A percentile compares a stretch with the other conserved stretches of the same genome.
These are phyloP conservation scores for Echinops telfairi DNA, from an alignment of 2,113 vertebrate species.

Conservation along the genomic window DNA sequence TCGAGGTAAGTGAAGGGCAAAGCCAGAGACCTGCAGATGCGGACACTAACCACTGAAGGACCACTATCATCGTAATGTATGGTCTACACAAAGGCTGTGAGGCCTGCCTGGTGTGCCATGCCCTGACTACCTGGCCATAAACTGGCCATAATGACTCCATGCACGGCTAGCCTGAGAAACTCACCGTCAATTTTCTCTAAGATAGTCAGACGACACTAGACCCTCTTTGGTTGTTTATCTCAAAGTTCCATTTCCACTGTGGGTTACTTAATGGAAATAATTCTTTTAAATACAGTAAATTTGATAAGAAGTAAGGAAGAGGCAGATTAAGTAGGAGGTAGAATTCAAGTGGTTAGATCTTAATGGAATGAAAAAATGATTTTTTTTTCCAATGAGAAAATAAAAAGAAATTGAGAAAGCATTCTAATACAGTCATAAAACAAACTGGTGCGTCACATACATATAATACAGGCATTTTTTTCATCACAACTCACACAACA, in stretches of 20 bases:
- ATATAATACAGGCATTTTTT: not conserved
- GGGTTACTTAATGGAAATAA: conserved; percentile 56
- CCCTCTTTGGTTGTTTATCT: not conserved
- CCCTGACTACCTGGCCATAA: not conserved
- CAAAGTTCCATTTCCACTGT: not conserved
- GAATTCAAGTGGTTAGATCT: conserved; percentile 57
- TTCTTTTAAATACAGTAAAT: conserved; percentile 8
- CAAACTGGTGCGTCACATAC: not conserved
- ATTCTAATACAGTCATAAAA: conserved; percentile 43
- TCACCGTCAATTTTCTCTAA: not conserved
- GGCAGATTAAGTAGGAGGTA: conserved; percentile 25
- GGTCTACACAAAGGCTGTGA: not conserved
- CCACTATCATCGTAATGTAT: not conserved
- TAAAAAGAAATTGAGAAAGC: not conserved
- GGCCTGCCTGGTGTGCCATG: not conserved
- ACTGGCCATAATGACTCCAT: not conserved
- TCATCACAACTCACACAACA: conserved; percentile 2
- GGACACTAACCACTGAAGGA: not conserved
- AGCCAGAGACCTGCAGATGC: not conserved
- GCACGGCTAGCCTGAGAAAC: not conserved
- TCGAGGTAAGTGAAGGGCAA: not conserved
- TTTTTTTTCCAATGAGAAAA: not conserved
- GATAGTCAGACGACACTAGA: not conserved
- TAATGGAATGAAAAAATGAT: not conserved
- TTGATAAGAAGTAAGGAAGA: conserved; percentile 22